Percentiles rank a stretch among this genome's conserved stretches.
Conservation (phyloP, 2,888 invertebrate genomes). For the Lasius platythorax region DNA sequence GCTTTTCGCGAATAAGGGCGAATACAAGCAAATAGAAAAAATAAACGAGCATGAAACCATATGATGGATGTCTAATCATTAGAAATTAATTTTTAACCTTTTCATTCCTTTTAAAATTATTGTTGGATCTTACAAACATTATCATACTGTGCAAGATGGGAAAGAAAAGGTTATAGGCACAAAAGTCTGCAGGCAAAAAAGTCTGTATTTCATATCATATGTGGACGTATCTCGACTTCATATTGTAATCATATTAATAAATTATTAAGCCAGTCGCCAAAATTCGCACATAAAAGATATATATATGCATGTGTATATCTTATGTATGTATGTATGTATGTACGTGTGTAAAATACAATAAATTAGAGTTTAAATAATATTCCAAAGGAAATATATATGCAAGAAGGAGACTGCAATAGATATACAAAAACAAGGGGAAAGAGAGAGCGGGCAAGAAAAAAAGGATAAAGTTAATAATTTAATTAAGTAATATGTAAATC, state of each 20-base stretch:
- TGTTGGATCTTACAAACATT: background rate
- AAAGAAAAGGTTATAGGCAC: constrained; percentile 33
- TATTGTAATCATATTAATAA: constrained; percentile 78
- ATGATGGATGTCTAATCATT: constrained; percentile 55
- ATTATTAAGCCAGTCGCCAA: constrained; percentile 80
- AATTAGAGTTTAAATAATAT: constrained; percentile 81
- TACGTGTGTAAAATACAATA: constrained; percentile 74
- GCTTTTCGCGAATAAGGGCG: constrained; percentile 49
- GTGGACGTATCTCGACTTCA: background rate
- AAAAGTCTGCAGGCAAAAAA: constrained; percentile 62
- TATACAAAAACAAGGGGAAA: constrained; percentile 75
- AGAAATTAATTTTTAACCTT: constrained; percentile 54
- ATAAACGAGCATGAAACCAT: constrained; percentile 38
- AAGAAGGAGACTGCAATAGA: constrained; percentile 74
- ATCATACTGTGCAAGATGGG: background rate
- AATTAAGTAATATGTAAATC: constrained; percentile 82
- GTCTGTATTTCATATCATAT: constrained; percentile 65
- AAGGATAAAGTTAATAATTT: constrained; percentile 81
- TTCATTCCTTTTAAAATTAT: constrained; percentile 19
- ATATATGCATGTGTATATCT: constrained; percentile 60
- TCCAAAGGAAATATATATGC: constrained; percentile 49
- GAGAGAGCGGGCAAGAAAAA: background rate
- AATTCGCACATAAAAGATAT: constrained; percentile 78
- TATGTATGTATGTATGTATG: constrained; percentile 14
- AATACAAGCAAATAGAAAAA: constrained; percentile 21